Base-by-base conservation (phyloP, 2,113 vertebrate genomes). In the Chamaea fasciata region DNA sequence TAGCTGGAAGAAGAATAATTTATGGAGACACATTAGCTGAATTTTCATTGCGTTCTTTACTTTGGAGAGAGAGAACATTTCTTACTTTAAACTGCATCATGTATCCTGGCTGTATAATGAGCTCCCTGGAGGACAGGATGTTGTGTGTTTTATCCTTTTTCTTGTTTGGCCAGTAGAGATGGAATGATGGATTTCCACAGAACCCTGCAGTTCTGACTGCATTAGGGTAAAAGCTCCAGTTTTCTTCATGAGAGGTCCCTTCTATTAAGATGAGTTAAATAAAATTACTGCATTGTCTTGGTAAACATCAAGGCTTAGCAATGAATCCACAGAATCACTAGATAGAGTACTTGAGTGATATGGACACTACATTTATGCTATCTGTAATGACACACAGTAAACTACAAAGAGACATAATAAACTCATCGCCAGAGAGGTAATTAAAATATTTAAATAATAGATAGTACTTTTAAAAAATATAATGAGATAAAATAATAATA, bases 151-250 rank as follows among this genome's bases (percentile, higher is more conserved):
- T 98, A 95, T 99, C 99, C 89, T 99, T 98, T 95, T 99, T 99
- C 97, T 99, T 99, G 97, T 99, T 99, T 64, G 99, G 99, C 99
- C 99, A 99, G 95, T 99, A 99, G 83, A 99, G 98, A 90, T 99
- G 99, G 96, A 99, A 99, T n/a, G 99, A 99, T 20, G 99, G 99
- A 96, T 99, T 99, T 89, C 99, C 99, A 95, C 99, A 99, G 98
- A 99, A 99, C 52, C 99, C 99, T 33, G 99, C 99, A 37, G 99
- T 99, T 79, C 99, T 98, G 52, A 99, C 99, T 33, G 99, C 99
- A 77, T 99, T 99, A 33, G 99, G 99, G 92, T 99, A 99, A 97
- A 99, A 99, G 89, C 99, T 99, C 99, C 99, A 99, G 96, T 98
- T 99, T 97, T 99, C 99, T 97, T 99, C 99, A 62, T 99, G 99